Evolutionary conservation across 2,113 vertebrate species (phyloP).

Genomic region (Eudyptes chrysolophus): DNA sequence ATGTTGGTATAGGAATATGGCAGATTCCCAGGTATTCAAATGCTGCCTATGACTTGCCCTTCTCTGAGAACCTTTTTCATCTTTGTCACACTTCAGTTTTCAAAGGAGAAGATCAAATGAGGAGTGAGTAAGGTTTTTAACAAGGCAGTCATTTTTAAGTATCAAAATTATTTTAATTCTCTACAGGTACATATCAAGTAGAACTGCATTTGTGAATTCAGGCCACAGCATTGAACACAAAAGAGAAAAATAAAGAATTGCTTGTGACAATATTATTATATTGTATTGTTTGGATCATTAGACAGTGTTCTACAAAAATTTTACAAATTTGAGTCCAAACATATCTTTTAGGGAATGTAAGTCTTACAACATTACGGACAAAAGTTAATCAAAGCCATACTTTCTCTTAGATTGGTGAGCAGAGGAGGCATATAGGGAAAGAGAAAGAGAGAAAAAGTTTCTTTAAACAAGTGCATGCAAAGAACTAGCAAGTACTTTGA

Average conservation of each 20-base stretch:
- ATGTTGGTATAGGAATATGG: not conserved
- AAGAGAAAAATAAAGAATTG: not conserved
- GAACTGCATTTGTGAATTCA: not conserved
- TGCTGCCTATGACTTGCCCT: not conserved
- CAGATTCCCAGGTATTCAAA: slow-evolving; percentile 2
- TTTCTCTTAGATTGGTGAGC: not conserved
- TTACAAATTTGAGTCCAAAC: not conserved
- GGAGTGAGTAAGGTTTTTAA: not conserved
- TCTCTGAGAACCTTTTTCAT: not conserved
- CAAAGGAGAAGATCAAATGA: not conserved
- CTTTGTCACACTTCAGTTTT: not conserved
- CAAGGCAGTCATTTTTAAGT: not conserved
- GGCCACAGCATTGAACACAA: not conserved
- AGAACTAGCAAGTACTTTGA: slow-evolving; percentile 31
- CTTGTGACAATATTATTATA: not conserved
- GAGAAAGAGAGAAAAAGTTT: not conserved
- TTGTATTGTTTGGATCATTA: not conserved
- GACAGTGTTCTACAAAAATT: not conserved
- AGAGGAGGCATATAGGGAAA: not conserved
- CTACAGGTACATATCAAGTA: not conserved
- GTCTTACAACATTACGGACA: not conserved
- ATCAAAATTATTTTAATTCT: not conserved
- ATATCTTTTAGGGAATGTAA: not conserved
- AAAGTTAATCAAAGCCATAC: not conserved
- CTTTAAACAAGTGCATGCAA: slow-evolving; percentile 34